Conservation (phyloP, 2,113 vertebrate species). For the Crocuta crocuta region DNA sequence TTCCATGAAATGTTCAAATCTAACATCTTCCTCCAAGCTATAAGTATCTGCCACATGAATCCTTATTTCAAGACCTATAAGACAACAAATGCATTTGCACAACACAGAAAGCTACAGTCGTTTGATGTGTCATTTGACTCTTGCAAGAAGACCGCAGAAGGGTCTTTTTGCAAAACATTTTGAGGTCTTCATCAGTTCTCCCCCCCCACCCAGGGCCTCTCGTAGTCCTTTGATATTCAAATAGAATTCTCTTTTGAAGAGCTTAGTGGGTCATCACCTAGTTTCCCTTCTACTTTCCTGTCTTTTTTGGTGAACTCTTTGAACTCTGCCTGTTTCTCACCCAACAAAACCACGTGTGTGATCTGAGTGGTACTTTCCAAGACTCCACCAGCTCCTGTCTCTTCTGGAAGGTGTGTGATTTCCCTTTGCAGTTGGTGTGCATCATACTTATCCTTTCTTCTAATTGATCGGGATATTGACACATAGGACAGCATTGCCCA, state of each 20-base stretch:
- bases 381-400: fast-evolving
- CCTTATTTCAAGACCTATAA: not conserved
- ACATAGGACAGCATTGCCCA: fast-evolving
- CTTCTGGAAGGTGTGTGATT: not conserved
- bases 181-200: not conserved
- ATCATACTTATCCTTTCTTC: fast-evolving
- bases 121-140: slow-evolving; percentile 57
- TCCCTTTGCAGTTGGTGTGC: not conserved
- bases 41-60: not conserved
- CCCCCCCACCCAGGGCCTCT: not conserved
- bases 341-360: fast-evolving
- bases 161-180: not conserved
- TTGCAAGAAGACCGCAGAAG: not conserved
- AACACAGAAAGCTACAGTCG: not conserved
- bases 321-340: not conserved
- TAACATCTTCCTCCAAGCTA: not conserved
- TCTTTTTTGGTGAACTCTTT: not conserved
- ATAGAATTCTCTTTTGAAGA: slow-evolving; percentile 31
- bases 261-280: not conserved
- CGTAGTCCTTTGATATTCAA: slow-evolving; percentile 37
- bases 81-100: not conserved
- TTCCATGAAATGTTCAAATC: not conserved
- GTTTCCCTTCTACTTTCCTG: not conserved
- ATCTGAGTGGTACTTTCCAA: not conserved
- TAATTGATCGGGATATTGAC: fast-evolving